phyloP scores from a whole-genome alignment of 2,113 vertebrate genomes.

The Aegotheles bennettii region DNA sequence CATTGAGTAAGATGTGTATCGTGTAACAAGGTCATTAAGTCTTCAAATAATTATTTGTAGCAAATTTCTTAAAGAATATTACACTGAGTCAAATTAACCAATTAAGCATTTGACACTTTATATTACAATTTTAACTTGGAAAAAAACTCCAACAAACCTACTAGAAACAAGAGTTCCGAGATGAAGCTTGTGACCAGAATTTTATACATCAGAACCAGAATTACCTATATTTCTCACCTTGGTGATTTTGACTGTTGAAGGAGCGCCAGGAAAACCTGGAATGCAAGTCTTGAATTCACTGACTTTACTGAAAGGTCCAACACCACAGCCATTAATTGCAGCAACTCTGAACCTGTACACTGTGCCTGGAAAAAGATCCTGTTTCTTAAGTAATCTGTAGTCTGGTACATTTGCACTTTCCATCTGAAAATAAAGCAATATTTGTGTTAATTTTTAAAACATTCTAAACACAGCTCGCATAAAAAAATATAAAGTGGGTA shows the following conservation, averaged over 20 bases:
- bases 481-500: background rate
- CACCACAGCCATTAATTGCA: constrained; percentile 89
- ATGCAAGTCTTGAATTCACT: constrained; percentile 97
- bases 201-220: background rate
- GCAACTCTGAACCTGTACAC: constrained; percentile 92
- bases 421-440: constrained; percentile 58
- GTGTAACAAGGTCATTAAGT: background rate
- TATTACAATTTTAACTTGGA: background rate
- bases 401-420: constrained; percentile 78
- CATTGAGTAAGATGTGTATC: background rate
- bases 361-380: constrained; percentile 85
- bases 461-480: background rate
- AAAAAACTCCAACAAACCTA: background rate
- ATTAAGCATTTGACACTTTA: background rate
- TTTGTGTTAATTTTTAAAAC: background rate
- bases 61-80: background rate
- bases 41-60: background rate
- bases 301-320: constrained; percentile 89
- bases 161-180: background rate
- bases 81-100: background rate
- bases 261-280: constrained; percentile 95
- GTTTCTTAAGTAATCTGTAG: constrained; percentile 83
- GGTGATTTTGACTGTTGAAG: constrained; percentile 92
- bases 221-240: constrained; percentile 77
- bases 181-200: background rate